These are phyloP conservation scores for Cladopsammia gracilis DNA, from an alignment of 64 coral and sea anemone genomes.

Conservation along the genomic window DNA sequence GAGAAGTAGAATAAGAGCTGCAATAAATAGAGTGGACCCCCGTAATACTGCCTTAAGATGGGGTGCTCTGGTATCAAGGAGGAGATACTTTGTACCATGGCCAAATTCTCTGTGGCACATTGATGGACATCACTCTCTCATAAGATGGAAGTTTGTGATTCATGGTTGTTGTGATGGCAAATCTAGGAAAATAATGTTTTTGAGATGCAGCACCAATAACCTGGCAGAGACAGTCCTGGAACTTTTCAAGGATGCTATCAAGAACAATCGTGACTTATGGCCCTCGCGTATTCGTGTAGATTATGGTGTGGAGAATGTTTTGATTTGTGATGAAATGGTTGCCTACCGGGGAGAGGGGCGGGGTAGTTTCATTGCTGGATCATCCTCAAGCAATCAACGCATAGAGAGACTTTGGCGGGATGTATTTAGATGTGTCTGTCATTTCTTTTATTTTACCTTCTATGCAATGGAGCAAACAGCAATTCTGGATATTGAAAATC, in stretches of 20 bases:
- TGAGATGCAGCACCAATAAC: slow-evolving; percentile 50
- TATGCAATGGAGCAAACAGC: slow-evolving; percentile 63
- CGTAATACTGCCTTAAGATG: slow-evolving; percentile 41
- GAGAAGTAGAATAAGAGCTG: slow-evolving; percentile 33
- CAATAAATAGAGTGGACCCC: slow-evolving; percentile 36
- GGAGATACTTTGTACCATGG: slow-evolving; percentile 48
- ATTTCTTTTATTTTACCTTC: slow-evolving; percentile 33
- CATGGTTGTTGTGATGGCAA: slow-evolving; percentile 70
- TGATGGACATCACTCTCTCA: slow-evolving; percentile 58
- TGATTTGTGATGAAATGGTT: slow-evolving; percentile 64
- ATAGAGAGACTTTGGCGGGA: slow-evolving; percentile 36
- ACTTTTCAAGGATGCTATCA: slow-evolving; percentile 37
- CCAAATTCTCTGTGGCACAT: slow-evolving; percentile 59
- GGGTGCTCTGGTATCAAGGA: slow-evolving; percentile 12
- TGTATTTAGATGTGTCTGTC: slow-evolving; percentile 58
- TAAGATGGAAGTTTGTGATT: slow-evolving; percentile 30
- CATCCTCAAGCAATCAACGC: slow-evolving; percentile 12
- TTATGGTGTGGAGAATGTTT: slow-evolving; percentile 70
- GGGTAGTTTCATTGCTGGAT: not conserved
- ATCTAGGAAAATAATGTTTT: slow-evolving; percentile 68
- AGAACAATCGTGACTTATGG: slow-evolving; percentile 19
- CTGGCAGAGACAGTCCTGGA: slow-evolving; percentile 18
- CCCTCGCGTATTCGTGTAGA: slow-evolving; percentile 61
- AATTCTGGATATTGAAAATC: slow-evolving; percentile 44
- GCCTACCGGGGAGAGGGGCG: slow-evolving; percentile 33